phyloP scores from a whole-genome alignment of 2,888 invertebrate genomes.

The Anoplius nigerrimus region DNA sequence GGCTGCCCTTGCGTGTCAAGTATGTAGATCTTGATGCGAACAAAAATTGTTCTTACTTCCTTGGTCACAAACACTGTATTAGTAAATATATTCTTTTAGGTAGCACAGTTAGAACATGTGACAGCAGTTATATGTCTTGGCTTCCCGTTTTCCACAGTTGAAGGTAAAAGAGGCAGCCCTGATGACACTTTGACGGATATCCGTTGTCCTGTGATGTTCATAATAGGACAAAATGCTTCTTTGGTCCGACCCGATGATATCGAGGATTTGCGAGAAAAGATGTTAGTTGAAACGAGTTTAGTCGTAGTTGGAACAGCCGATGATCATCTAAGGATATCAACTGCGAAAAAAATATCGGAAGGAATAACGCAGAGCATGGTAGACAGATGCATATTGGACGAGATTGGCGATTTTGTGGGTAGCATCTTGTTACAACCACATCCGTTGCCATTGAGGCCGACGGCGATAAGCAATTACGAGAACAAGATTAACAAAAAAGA shows the following conservation, averaged over 20 bases:
- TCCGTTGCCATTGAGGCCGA: conserved; percentile 77
- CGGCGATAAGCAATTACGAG: conserved; percentile 51
- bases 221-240: conserved; percentile 85
- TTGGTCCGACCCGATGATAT: conserved; percentile 83
- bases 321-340: conserved; percentile 83
- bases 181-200: conserved; percentile 86
- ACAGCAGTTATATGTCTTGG: conserved; percentile 86
- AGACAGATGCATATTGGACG: conserved; percentile 85
- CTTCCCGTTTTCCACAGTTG: conserved; percentile 84
- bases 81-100: conserved; percentile 67
- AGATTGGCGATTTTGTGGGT: conserved; percentile 81
- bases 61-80: too few species aligned
- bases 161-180: conserved; percentile 84
- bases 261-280: conserved; percentile 85
- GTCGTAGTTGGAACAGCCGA: conserved; percentile 89
- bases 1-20: conserved; percentile 85
- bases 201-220: conserved; percentile 85
- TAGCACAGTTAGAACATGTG: conserved; percentile 83
- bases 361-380: conserved; percentile 88
- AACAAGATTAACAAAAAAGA: conserved; percentile 66
- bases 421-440: conserved; percentile 78
- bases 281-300: conserved; percentile 85
- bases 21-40: conserved; percentile 54
- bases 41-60: too few species aligned
- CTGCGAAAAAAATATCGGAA: conserved; percentile 83